These are phyloP conservation scores for Apodemus sylvaticus DNA, from an alignment of 2,113 vertebrate genomes.

Conservation along the genomic window DNA sequence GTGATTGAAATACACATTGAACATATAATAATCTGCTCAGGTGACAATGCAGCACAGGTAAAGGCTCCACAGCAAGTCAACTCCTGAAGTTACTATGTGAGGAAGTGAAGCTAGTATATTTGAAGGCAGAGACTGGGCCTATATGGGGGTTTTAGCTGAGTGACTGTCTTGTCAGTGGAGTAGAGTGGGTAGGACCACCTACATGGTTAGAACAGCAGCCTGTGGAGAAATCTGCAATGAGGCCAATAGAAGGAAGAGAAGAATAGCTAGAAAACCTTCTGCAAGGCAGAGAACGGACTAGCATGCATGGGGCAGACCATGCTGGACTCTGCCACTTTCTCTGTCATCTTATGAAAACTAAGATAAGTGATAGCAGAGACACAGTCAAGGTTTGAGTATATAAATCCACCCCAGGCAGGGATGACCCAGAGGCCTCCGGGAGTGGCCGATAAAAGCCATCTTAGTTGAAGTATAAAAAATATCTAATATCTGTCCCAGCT, in stretches of 20 bases:
- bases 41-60: not conserved
- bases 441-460: not conserved
- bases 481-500: conserved; percentile 24
- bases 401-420: not conserved
- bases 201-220: not conserved
- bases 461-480: conserved; percentile 25
- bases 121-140: not conserved
- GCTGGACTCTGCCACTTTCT: not conserved
- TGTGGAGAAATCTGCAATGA: not conserved
- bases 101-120: not conserved
- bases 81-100: not conserved
- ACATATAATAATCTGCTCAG: not conserved
- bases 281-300: not conserved
- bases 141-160: not conserved
- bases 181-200: not conserved
- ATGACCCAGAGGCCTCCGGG: not conserved
- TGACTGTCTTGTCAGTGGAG: not conserved
- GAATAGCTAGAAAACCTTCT: not conserved
- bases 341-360: not conserved
- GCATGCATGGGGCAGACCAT: fast-evolving
- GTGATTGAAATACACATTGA: not conserved
- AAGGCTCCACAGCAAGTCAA: not conserved
- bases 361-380: not conserved
- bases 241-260: not conserved
- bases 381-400: not conserved